phyloP scores from a whole-genome alignment of 2,888 invertebrate genomes.

The Syrphus vitripennis region DNA sequence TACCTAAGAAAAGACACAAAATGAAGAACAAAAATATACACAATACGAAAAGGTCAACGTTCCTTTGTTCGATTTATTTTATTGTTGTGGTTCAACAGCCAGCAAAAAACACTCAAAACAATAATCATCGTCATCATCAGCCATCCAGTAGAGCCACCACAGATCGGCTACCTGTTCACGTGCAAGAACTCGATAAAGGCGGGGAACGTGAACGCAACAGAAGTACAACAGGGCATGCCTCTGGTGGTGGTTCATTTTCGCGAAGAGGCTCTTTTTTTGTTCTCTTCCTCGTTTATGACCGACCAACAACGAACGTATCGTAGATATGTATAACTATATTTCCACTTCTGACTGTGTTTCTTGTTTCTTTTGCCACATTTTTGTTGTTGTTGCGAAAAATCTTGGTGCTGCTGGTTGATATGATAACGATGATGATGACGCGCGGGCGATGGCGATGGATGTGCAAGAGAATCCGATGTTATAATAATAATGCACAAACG shows the following conservation, averaged over 20 bases:
- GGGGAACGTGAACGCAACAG: conserved; percentile 31
- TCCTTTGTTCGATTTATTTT: conserved; percentile 62
- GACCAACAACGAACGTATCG: background rate
- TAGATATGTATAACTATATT: background rate
- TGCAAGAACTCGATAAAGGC: conserved; percentile 59
- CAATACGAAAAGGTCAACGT: conserved; percentile 60
- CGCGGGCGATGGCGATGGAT: conserved; percentile 54
- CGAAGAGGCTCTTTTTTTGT: conserved; percentile 34
- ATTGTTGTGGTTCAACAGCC: conserved; percentile 68
- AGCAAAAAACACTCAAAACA: conserved; percentile 56
- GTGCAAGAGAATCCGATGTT: conserved; percentile 60
- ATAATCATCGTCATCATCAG: conserved; percentile 52
- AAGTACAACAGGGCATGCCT: conserved; percentile 55
- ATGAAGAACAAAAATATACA: conserved; percentile 33
- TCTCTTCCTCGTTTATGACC: conserved; percentile 36
- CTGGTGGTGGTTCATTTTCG: conserved; percentile 42
- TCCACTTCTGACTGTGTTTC: background rate
- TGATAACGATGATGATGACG: conserved; percentile 61
- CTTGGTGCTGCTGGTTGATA: conserved; percentile 10
- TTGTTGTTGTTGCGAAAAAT: conserved; percentile 7
- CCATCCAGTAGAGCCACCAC: background rate
- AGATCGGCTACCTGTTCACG: conserved; percentile 59
- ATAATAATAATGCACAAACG: conserved; percentile 58
- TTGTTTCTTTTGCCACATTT: conserved; percentile 9
- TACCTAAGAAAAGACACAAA: conserved; percentile 1